phyloP scores from a whole-genome alignment of 2,797 vertebrate species.

The Chaunax sp. region DNA sequence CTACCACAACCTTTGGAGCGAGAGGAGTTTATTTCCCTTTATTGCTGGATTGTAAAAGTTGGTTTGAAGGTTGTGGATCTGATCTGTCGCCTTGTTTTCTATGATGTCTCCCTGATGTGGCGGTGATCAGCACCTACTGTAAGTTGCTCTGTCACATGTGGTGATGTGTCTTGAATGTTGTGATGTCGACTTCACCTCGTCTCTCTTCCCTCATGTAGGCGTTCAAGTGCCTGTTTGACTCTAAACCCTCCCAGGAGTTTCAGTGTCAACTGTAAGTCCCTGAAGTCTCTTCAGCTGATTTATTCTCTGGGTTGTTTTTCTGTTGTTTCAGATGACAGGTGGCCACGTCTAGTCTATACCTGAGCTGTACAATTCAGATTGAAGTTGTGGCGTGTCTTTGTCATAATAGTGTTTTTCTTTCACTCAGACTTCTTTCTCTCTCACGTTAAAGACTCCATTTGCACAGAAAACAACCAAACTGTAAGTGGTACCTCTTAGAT shows the following conservation, averaged over 20 bases:
- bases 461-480: slow-evolving; percentile 11
- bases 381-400: too few species aligned
- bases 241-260: neutral
- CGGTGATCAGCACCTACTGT: slow-evolving; percentile 48
- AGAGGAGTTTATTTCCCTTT: neutral
- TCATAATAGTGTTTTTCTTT: too few species aligned
- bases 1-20: neutral
- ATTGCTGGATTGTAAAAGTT: too few species aligned
- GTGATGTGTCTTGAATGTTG: neutral
- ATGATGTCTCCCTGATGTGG: slow-evolving; percentile 32
- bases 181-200: neutral
- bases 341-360: too few species aligned
- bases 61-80: slow-evolving; percentile 3
- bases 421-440: slow-evolving; percentile 5
- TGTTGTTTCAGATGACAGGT: too few species aligned
- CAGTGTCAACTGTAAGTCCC: slow-evolving; percentile 44
- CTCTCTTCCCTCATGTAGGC: slow-evolving; percentile 20
- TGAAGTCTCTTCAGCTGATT: neutral
- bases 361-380: too few species aligned
- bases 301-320: neutral
- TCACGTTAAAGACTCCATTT: slow-evolving; percentile 4
- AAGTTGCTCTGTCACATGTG: slow-evolving; percentile 24
- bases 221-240: neutral
- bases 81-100: slow-evolving; percentile 18
- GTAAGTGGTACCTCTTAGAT: neutral